phyloP scores from a whole-genome alignment of 2,888 invertebrate species.

The Acronicta alni region DNA sequence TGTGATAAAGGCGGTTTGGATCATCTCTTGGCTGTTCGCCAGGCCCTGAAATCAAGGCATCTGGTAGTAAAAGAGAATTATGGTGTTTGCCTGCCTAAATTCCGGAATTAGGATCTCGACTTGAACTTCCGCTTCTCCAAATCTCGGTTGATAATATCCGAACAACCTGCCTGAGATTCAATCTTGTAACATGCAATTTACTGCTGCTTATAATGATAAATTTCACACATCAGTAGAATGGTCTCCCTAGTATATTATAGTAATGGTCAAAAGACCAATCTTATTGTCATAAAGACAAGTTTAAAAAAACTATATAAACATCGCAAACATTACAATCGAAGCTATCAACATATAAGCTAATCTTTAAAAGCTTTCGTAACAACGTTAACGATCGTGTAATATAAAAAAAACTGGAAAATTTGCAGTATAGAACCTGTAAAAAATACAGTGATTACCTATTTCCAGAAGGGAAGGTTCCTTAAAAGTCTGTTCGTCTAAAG shows the following conservation, averaged over 20 bases:
- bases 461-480: too few species aligned
- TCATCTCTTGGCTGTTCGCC: slow-evolving; percentile 8
- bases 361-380: not conserved
- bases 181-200: too few species aligned
- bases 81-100: not conserved
- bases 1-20: slow-evolving; percentile 16
- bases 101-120: not conserved
- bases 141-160: not conserved
- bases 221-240: too few species aligned
- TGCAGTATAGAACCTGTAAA: too few species aligned
- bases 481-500: too few species aligned
- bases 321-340: not conserved
- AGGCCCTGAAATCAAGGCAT: not conserved
- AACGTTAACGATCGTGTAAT: too few species aligned
- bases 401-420: too few species aligned
- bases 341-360: not conserved
- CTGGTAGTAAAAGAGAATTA: not conserved
- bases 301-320: not conserved
- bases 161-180: too few species aligned
- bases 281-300: too few species aligned
- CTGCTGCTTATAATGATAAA: too few species aligned
- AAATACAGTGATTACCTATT: too few species aligned
- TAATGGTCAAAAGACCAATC: not conserved
- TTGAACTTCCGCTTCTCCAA: not conserved
- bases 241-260: too few species aligned